Evolutionary conservation across 2,888 invertebrate species (phyloP).

Genomic region (Cremastinae sp.): DNA sequence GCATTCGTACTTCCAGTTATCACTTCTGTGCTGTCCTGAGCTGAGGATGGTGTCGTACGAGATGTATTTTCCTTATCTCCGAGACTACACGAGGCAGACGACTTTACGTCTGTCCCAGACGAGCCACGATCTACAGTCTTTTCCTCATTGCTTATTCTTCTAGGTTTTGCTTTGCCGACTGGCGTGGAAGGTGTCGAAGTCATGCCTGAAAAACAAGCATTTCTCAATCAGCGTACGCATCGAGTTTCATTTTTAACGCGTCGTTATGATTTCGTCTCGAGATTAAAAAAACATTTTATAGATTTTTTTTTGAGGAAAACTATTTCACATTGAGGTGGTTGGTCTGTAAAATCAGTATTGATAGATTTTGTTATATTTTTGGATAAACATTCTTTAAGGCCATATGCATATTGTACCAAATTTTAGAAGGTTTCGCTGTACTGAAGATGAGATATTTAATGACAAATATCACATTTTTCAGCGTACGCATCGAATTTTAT

Average conservation of each 20-base stretch:
- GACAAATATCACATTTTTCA: no score
- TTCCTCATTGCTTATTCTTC: slow-evolving; percentile 76
- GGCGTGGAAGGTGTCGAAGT: slow-evolving; percentile 75
- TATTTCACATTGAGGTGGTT: background rate
- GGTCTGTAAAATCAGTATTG: background rate
- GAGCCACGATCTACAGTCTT: slow-evolving; percentile 70
- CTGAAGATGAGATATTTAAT: no score
- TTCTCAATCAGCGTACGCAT: background rate
- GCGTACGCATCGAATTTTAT: no score
- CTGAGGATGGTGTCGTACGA: slow-evolving; percentile 40
- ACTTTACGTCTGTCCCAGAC: slow-evolving; percentile 47
- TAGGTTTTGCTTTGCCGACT: slow-evolving; percentile 73
- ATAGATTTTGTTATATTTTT: no score
- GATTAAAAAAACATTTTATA: background rate
- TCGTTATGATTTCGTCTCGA: no score
- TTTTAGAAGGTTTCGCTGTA: no score
- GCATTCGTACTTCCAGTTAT: slow-evolving; percentile 37
- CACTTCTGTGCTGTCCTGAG: slow-evolving; percentile 28
- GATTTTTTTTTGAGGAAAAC: no score
- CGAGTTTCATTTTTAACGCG: no score
- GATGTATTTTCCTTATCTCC: slow-evolving; percentile 50
- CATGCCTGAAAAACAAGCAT: slow-evolving; percentile 65
- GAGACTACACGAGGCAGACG: slow-evolving; percentile 22
- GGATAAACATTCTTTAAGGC: no score
- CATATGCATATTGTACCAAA: no score